Evolutionary conservation across 2,113 vertebrate species (phyloP).

Genomic region (Psittacula cyanocephala): DNA sequence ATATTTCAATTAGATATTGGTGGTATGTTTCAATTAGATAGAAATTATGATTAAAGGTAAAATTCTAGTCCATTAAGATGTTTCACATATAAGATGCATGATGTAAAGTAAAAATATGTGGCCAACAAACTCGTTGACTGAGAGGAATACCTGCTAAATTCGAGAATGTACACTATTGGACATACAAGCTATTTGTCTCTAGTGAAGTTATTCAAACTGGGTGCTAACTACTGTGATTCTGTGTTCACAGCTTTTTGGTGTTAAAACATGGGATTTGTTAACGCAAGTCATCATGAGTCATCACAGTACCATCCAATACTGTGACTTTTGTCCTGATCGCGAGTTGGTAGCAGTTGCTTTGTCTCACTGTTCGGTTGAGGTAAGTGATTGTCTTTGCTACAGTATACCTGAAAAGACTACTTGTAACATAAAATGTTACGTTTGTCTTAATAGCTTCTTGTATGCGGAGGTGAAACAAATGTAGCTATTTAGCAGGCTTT

Average conservation of each 20-base stretch:
- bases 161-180: not conserved
- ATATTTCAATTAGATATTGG: not conserved
- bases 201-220: not conserved
- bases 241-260: conserved; percentile 85
- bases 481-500: not conserved
- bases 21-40: not conserved
- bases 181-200: not conserved
- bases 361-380: conserved; percentile 93
- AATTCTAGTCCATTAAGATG: not conserved
- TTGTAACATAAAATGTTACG: not conserved
- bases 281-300: conserved; percentile 80
- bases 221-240: not conserved
- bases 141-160: not conserved
- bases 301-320: conserved; percentile 88
- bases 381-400: conserved; percentile 56
- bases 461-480: not conserved
- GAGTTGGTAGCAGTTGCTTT: conserved; percentile 88
- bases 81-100: not conserved
- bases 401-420: not conserved
- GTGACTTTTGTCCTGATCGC: conserved; percentile 85
- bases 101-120: not conserved
- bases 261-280: conserved; percentile 74
- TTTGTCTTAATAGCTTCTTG: not conserved
- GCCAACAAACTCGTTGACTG: not conserved
- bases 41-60: not conserved